Evolutionary conservation across 2,113 vertebrate species (phyloP).

Genomic region (Nipponia nippon): DNA sequence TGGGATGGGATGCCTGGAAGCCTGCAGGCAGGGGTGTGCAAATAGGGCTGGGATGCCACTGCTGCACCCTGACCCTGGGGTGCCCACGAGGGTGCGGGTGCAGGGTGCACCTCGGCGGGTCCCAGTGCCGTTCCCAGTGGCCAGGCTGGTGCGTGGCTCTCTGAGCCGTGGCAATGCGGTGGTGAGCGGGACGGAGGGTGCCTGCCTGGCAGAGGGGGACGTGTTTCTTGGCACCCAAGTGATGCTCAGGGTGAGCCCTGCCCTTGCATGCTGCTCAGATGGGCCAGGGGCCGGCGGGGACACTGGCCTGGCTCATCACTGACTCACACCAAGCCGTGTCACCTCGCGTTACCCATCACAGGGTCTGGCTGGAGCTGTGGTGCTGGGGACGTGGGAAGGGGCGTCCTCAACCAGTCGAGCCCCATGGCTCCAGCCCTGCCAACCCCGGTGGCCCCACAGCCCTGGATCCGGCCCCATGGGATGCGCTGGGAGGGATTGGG

Average conservation of each 20-base stretch:
- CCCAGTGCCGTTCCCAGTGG: rapidly evolving
- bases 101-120: rapidly evolving
- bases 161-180: rapidly evolving
- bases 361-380: not conserved
- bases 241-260: not conserved
- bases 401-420: rapidly evolving
- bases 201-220: rapidly evolving
- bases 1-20: not conserved
- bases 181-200: not conserved
- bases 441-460: not conserved
- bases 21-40: rapidly evolving
- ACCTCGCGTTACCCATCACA: rapidly evolving
- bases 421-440: not conserved
- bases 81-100: rapidly evolving
- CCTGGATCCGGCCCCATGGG: rapidly evolving
- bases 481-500: not conserved
- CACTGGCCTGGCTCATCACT: not conserved
- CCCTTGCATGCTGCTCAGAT: rapidly evolving
- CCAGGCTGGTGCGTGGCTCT: not conserved
- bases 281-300: rapidly evolving
- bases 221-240: rapidly evolving
- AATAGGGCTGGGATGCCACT: not conserved
- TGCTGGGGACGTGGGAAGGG: rapidly evolving
- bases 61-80: rapidly evolving
- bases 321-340: rapidly evolving